phyloP scores from a whole-genome alignment of 2,113 vertebrate species.

The Lagenorhynchus albirostris region DNA sequence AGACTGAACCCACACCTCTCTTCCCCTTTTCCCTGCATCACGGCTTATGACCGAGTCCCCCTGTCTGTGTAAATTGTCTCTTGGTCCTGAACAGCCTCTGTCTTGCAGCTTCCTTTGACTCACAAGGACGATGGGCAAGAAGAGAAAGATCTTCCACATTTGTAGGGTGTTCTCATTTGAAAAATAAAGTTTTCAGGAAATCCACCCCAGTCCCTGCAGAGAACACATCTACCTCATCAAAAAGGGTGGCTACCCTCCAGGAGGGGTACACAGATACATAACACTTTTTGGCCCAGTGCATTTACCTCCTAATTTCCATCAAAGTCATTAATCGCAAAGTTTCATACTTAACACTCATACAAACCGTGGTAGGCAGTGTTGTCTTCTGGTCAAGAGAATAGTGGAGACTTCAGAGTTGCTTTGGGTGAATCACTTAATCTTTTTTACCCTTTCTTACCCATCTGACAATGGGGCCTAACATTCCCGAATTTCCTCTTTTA shows the following conservation, averaged over 20 bases:
- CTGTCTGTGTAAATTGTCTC: not conserved
- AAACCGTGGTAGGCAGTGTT: not conserved
- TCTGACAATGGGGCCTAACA: not conserved
- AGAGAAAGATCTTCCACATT: not conserved
- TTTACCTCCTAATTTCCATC: not conserved
- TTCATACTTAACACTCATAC: not conserved
- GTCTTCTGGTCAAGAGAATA: not conserved
- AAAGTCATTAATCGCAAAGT: not conserved
- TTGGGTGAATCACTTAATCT: not conserved
- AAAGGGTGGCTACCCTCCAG: not conserved
- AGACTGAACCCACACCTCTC: not conserved
- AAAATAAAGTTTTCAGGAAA: not conserved
- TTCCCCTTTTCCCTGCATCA: not conserved
- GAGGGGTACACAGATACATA: not conserved
- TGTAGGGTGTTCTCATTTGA: not conserved
- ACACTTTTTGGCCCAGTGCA: not conserved
- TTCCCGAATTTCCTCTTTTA: slow-evolving; percentile 24
- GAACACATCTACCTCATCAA: not conserved
- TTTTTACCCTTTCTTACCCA: not conserved
- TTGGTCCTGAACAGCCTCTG: not conserved
- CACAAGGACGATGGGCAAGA: not conserved
- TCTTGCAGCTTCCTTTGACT: not conserved
- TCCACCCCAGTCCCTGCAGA: not conserved
- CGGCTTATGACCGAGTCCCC: not conserved
- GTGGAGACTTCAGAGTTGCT: not conserved